phyloP scores from a whole-genome alignment of 2,888 invertebrate genomes.

The Frankliniella intonsa region DNA sequence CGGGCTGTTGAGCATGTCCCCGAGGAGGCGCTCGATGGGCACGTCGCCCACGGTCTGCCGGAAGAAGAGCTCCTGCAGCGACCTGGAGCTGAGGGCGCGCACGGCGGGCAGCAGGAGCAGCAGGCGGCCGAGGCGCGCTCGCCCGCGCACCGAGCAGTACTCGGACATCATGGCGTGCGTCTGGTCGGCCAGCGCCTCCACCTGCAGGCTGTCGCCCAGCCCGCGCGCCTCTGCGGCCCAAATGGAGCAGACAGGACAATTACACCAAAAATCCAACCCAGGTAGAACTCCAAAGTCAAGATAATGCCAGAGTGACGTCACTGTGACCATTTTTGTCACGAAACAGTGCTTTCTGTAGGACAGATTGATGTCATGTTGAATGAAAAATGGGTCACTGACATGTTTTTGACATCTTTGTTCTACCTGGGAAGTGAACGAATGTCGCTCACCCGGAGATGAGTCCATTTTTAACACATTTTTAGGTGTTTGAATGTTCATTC shows the following conservation, averaged over 20 bases:
- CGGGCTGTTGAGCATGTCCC: slow-evolving; percentile 52
- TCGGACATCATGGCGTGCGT: slow-evolving; percentile 72
- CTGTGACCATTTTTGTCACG: too few relatives aligned
- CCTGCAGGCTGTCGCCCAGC: slow-evolving; percentile 55
- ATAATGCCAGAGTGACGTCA: too few relatives aligned
- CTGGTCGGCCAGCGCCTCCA: slow-evolving; percentile 73
- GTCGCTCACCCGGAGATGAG: too few relatives aligned
- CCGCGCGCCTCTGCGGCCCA: slow-evolving; percentile 55
- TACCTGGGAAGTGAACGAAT: too few relatives aligned
- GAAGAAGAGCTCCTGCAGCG: slow-evolving; percentile 69
- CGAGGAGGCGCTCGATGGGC: slow-evolving; percentile 63
- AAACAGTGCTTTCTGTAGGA: too few relatives aligned
- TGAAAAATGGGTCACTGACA: too few relatives aligned
- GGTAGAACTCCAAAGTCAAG: too few relatives aligned
- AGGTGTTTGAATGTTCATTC: too few relatives aligned
- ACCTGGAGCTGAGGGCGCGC: slow-evolving; percentile 51
- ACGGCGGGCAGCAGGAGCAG: slow-evolving; percentile 67
- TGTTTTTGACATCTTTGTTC: too few relatives aligned
- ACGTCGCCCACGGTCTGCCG: slow-evolving; percentile 70
- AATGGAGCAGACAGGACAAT: slow-evolving; percentile 30
- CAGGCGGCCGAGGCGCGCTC: slow-evolving; percentile 65
- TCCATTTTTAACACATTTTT: too few relatives aligned
- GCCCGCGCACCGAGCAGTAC: slow-evolving; percentile 54
- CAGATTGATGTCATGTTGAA: too few relatives aligned
- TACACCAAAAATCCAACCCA: too few relatives aligned